Base-by-base conservation (phyloP, 2,888 invertebrate genomes). In the Oegoconia quadripuncta region DNA sequence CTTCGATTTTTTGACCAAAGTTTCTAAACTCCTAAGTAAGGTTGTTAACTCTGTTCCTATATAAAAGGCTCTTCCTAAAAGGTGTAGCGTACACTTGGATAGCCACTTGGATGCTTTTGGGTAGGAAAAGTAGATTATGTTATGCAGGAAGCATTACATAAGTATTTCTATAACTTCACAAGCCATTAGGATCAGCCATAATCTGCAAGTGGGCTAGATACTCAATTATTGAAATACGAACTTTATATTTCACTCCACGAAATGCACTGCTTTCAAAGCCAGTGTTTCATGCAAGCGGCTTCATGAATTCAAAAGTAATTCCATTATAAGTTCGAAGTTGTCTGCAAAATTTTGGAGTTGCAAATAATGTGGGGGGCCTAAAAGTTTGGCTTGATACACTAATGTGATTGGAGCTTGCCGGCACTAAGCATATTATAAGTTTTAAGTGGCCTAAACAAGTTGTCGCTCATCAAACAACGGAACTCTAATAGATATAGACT, bases 301-400 rank as follows among this genome's bases (percentile, higher is more conserved):
- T 50, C 64, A 70, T 76, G 74, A 78, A 80, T 79, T 78, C 65
- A 60, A 71, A 78, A 80, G 74, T 74, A 76, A 79, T 79, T 78
- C 75, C 75, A 83, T 83, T 82, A 79, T 70, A 79, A 82, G 73
- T 81, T 79, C 51, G 46, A 46, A 64, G 70, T 66, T 59, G 40
- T 34, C 43, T 53, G 61, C 63, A 37, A 70, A 65, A 72, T 74
- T 73, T 71, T 61, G 58, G 58, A 67, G 69, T 70, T 60, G 59
- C 70, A 75, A 75, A 78, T 77, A 74, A 78, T 68, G 59, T 48
- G 59, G 51, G 44, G 37, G 45, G 62, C 60, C 66, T 59, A 58
- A 67, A 77, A 76, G 67, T 74, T 74, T 46, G 50, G 46, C 59
- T 55, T 60, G 66, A 67, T 73, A 71, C 71, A 65, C 69, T 79